These are phyloP conservation scores for Myiopsitta monachus DNA, from an alignment of 2,113 vertebrate genomes.

Conservation along the genomic window DNA sequence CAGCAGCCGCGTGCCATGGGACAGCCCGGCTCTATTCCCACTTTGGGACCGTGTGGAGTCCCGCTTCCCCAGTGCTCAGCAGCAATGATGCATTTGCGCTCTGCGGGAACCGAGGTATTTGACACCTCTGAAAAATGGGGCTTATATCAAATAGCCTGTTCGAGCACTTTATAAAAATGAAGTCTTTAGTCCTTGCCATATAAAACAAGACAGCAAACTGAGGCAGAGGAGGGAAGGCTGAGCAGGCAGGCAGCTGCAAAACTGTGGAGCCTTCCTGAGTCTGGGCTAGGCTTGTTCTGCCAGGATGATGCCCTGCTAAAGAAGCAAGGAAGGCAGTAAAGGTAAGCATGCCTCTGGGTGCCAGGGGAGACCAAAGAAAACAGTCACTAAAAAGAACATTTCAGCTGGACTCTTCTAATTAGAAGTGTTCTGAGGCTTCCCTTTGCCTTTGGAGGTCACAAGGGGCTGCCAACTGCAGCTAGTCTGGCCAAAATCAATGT, in stretches of 20 bases:
- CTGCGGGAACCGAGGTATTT: not conserved
- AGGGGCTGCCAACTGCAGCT: not conserved
- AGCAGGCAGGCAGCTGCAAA: not conserved
- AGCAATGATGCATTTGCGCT: not conserved
- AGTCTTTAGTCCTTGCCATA: not conserved
- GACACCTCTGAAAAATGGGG: not conserved
- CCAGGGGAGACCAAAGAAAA: not conserved
- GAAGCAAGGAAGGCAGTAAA: not conserved
- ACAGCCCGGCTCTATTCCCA: not conserved
- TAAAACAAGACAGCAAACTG: constrained; percentile 11
- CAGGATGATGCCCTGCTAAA: not conserved
- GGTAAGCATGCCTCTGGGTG: not conserved
- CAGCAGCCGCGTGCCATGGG: rapidly evolving
- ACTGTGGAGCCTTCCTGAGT: rapidly evolving
- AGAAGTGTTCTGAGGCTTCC: not conserved
- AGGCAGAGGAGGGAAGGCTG: not conserved
- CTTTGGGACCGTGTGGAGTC: rapidly evolving
- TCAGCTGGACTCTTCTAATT: not conserved
- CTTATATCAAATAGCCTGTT: not conserved
- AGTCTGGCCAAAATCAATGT: not conserved
- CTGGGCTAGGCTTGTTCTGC: not conserved
- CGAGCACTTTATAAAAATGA: not conserved
- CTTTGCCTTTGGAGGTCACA: not conserved
- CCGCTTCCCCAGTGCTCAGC: rapidly evolving
- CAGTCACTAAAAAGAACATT: not conserved